Conservation (phyloP, 2,888 invertebrate species). For the Philaethria dido region DNA sequence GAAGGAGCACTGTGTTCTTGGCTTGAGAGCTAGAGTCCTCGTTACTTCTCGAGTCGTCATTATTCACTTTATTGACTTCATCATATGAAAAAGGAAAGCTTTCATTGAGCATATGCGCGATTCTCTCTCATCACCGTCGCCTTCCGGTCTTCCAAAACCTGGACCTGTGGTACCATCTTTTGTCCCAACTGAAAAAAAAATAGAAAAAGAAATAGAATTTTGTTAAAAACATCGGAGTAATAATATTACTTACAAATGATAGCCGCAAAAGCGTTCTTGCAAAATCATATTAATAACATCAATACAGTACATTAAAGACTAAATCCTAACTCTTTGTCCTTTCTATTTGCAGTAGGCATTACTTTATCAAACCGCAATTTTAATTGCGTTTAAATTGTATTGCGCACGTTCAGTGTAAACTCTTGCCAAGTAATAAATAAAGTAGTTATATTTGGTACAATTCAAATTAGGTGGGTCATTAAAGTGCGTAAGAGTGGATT, state of each 20-base stretch:
- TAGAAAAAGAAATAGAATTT: neutral
- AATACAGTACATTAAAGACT: constrained; percentile 1
- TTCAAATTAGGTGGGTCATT: constrained; percentile 81
- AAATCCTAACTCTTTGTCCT: constrained; percentile 36
- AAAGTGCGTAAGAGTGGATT: constrained; percentile 70
- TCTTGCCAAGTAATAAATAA: constrained; percentile 81
- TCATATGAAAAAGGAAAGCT: constrained; percentile 95
- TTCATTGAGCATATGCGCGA: constrained; percentile 97
- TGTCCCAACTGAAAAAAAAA: constrained; percentile 82
- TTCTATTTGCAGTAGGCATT: constrained; percentile 50
- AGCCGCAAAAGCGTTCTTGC: neutral
- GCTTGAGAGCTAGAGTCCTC: constrained; percentile 93
- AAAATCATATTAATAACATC: neutral
- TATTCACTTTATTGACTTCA: constrained; percentile 86
- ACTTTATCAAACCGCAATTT: constrained; percentile 61
- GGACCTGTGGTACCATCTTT: constrained; percentile 92
- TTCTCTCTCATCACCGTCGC: constrained; percentile 94
- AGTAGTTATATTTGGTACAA: constrained; percentile 80
- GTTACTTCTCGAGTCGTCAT: constrained; percentile 88
- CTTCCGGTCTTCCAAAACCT: constrained; percentile 89
- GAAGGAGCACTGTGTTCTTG: constrained; percentile 90
- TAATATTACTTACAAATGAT: too few species aligned
- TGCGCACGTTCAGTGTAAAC: constrained; percentile 54
- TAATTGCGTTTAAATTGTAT: constrained; percentile 77
- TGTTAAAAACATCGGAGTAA: too few species aligned